Percentiles rank a stretch among this genome's conserved stretches.
Conservation (phyloP, 2,113 vertebrate species). For the Leptobrachium leishanense region DNA sequence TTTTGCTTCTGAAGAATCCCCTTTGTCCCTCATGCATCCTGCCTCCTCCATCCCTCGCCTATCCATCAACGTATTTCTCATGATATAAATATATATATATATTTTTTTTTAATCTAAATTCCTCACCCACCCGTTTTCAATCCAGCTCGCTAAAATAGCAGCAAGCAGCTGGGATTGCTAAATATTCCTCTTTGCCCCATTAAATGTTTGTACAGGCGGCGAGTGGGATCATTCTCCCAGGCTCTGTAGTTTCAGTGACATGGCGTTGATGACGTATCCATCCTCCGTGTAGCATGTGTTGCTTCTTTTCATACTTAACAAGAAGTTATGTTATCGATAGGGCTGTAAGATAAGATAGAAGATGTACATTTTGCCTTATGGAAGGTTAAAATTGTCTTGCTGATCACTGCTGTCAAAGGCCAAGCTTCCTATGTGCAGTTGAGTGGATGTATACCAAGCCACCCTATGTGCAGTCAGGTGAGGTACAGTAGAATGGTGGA, state of each 20-base stretch:
- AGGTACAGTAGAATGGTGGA: too few relatives aligned
- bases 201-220: neutral
- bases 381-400: too few relatives aligned
- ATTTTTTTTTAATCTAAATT: neutral
- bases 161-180: constrained; percentile 37
- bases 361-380: too few relatives aligned
- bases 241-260: neutral
- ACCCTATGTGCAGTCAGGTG: too few relatives aligned
- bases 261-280: neutral
- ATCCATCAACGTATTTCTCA: neutral
- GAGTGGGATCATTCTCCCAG: constrained; percentile 6
- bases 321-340: too few relatives aligned
- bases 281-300: neutral
- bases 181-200: constrained; percentile 40
- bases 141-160: constrained; percentile 36
- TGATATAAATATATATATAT: too few relatives aligned
- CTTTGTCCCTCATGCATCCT: neutral
- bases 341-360: too few relatives aligned
- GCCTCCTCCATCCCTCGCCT: neutral
- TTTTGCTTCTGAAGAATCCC: neutral
- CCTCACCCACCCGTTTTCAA: constrained; percentile 11
- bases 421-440: too few relatives aligned
- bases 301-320: too few relatives aligned
- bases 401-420: too few relatives aligned
- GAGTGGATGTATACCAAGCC: too few relatives aligned